phyloP scores from a whole-genome alignment of 2,113 vertebrate genomes.

The Indri indri region DNA sequence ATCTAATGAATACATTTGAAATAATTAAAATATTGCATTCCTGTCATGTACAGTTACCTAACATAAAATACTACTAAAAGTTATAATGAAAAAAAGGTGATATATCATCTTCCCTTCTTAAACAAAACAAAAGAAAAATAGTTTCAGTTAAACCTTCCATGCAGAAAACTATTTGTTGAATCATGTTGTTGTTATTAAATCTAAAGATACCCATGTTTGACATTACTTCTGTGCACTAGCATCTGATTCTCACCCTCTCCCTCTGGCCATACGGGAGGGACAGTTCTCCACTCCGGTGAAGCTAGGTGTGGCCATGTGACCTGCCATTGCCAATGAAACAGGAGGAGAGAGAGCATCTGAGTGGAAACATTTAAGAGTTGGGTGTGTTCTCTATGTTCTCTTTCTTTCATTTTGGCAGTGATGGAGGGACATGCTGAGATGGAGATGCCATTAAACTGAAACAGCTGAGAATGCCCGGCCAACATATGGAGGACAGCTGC shows the following conservation, averaged over 20 bases:
- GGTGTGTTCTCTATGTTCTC: background rate
- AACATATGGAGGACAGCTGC: conserved; percentile 57
- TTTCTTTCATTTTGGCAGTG: background rate
- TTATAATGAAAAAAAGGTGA: background rate
- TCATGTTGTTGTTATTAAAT: background rate
- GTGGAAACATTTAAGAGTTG: background rate
- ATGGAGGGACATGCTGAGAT: background rate
- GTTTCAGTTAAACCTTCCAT: conserved; percentile 45
- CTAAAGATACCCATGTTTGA: background rate
- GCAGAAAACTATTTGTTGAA: background rate
- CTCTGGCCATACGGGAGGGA: background rate
- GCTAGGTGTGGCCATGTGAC: background rate
- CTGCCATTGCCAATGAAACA: background rate
- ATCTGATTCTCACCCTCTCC: background rate
- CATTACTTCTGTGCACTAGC: background rate
- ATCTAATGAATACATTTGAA: conserved; percentile 12
- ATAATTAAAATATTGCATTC: conserved; percentile 1
- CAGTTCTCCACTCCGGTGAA: background rate
- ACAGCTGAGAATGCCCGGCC: background rate
- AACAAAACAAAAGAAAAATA: background rate
- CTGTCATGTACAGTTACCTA: background rate
- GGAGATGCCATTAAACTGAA: background rate
- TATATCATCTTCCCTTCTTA: background rate
- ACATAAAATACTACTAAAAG: background rate
- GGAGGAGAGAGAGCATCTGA: background rate